Evolutionary conservation across 2,888 invertebrate genomes (phyloP), one percentile per base, ranked within the genome.

Genomic region (Steinernema hermaphroditum): DNA sequence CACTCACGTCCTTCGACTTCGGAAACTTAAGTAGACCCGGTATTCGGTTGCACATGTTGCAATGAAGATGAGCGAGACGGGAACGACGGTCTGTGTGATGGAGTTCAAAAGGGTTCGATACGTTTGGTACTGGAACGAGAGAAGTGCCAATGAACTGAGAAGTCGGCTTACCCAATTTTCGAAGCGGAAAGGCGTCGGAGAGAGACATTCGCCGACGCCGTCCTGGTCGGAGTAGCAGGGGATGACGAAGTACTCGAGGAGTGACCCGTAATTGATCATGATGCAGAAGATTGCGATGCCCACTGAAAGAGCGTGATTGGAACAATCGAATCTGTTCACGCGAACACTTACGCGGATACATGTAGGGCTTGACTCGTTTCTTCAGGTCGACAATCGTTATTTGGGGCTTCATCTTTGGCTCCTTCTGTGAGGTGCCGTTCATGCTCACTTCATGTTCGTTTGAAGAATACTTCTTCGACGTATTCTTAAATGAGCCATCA

Each of bases 21-120:
- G 79, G 69, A 85, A 75, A 73, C 80, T 80, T 27, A 76, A 68
- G 68, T 84, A 81, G 8, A 85, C 78, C 71, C 78, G 77, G 75
- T 83, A 83, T 73, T 85, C 85, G 12, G 83, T 84, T 27, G 81
- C 73, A n/a, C 79, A 76, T 2, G 85, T 83, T n/a, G 85, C 73
- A 14, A 85, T 74, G 14, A 83, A 77, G 69, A 85, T 85, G 0
- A 76, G 75, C 14, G 80, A 77, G 0, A 85, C 82, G 1, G 85
- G 85, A 1, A 84, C 85, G 70, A 85, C 76, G 6, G 85, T 84
- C 70, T 85, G 82, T 6, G 82, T 83, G 49, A 82, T 74, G 41
- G 81, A 82, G 77, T 81, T 80, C 44, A 82, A 71, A 16, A 82
- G 78, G 1, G 83, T 81, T 57, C 81, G 77, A 73, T 82, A 80